Conservation (phyloP, 2,888 invertebrate genomes). For the Sthenelais limicola region DNA sequence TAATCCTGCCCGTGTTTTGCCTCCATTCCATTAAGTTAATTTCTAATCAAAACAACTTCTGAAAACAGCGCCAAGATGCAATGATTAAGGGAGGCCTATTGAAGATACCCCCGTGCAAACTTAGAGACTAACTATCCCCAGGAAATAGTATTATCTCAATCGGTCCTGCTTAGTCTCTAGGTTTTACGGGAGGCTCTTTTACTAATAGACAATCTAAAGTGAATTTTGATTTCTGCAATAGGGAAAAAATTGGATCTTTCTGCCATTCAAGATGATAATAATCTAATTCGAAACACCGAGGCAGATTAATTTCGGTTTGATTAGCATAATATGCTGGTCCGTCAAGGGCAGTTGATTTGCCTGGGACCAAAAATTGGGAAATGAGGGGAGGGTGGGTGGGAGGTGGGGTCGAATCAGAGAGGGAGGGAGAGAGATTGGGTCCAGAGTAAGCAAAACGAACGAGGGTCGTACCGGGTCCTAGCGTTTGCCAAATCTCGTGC, state of each 20-base stretch:
- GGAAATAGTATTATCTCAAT: too few species aligned
- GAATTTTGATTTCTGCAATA: too few species aligned
- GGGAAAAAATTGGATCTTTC: too few species aligned
- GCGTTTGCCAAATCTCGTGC: constrained; percentile 30
- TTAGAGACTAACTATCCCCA: too few species aligned
- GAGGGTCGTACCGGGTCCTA: constrained; percentile 13
- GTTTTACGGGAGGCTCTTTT: too few species aligned
- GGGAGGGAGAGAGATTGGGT: neutral
- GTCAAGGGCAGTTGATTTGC: constrained; percentile 28
- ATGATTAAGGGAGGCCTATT: constrained; percentile 16
- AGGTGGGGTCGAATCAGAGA: neutral
- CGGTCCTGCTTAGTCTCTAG: neutral
- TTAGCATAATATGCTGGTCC: constrained; percentile 26
- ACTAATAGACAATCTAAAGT: too few species aligned
- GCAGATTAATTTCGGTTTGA: constrained; percentile 2
- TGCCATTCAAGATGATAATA: too few species aligned
- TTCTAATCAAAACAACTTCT: constrained; percentile 39
- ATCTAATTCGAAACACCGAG: constrained; percentile 15
- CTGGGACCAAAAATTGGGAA: constrained; percentile 23
- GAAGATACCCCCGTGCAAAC: neutral
- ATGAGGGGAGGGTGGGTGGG: neutral
- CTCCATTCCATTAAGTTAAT: constrained; percentile 40
- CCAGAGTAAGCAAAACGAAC: constrained; percentile 19
- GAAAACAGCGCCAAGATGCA: neutral
- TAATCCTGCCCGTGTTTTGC: constrained; percentile 26